These are phyloP conservation scores for Argyra leucocephala DNA, from an alignment of 2,888 invertebrate species.

Conservation along the genomic window DNA sequence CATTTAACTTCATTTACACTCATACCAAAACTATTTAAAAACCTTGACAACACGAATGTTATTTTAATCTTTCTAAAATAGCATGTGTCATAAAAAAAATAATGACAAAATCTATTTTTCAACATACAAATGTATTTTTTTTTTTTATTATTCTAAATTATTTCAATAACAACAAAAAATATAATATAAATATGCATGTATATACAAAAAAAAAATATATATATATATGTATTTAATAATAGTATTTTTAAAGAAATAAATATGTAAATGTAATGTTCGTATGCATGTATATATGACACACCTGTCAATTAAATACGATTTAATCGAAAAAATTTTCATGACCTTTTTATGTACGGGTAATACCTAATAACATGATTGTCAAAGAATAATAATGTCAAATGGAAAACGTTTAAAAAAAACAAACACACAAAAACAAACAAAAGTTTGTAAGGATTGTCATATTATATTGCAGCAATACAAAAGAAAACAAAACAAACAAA, in stretches of 20 bases:
- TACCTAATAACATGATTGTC: no score
- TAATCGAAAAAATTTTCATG: neutral
- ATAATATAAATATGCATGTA: neutral
- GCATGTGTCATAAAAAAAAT: conserved; percentile 1
- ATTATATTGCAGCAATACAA: no score
- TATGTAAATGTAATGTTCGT: neutral
- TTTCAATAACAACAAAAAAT: neutral
- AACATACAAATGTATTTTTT: neutral
- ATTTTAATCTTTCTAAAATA: neutral
- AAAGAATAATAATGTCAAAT: no score
- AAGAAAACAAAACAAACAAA: no score
- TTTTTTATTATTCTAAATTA: neutral
- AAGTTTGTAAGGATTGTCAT: no score
- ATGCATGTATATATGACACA: neutral
- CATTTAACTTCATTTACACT: no score
- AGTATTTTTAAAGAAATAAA: no score
- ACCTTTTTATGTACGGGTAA: neutral
- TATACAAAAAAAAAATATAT: no score
- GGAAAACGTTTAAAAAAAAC: no score
- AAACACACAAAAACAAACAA: no score
- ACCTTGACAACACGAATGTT: neutral
- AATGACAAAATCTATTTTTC: neutral
- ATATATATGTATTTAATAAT: no score
- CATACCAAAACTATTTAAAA: no score
- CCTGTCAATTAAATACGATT: conserved; percentile 1